Conservation (phyloP, 1,140 invertebrate species). For the Pteromalus puparum region DNA sequence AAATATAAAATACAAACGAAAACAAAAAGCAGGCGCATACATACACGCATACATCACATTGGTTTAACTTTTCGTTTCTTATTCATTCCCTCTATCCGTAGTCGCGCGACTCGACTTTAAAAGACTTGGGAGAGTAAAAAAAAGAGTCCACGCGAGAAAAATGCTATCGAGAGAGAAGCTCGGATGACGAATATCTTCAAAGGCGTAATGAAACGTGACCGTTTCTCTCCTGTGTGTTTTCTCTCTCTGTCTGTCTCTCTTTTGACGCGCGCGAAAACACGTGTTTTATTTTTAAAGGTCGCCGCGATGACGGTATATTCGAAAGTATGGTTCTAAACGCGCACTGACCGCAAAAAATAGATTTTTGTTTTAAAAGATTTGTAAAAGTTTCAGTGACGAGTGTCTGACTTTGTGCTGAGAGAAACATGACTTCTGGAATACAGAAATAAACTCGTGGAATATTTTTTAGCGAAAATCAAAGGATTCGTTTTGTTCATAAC, state of each 20-base stretch:
- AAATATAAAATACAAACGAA: no score
- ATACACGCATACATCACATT: not conserved
- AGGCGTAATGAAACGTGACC: constrained; percentile 42
- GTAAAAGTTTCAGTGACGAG: not conserved
- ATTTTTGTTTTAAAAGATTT: not conserved
- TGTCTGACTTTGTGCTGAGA: not conserved
- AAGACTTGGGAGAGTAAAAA: not conserved
- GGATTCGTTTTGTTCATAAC: not conserved
- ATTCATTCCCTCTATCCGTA: not conserved
- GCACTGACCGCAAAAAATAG: not conserved
- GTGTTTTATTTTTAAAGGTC: constrained; percentile 37
- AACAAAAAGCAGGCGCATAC: no score
- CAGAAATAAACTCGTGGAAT: not conserved
- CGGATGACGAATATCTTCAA: constrained; percentile 36
- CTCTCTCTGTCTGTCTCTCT: not conserved
- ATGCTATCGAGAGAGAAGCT: constrained; percentile 23
- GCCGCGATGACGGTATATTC: not conserved
- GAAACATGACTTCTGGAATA: not conserved
- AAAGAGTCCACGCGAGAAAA: constrained; percentile 23
- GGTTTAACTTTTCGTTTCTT: not conserved
- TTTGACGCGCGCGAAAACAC: not conserved
- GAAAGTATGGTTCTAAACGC: not conserved
- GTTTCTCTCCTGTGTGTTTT: not conserved
- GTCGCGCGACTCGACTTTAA: constrained; percentile 26
- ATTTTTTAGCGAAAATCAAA: not conserved